phyloP scores from a whole-genome alignment of 2,888 invertebrate genomes.

The Lasioglossum villosulum region DNA sequence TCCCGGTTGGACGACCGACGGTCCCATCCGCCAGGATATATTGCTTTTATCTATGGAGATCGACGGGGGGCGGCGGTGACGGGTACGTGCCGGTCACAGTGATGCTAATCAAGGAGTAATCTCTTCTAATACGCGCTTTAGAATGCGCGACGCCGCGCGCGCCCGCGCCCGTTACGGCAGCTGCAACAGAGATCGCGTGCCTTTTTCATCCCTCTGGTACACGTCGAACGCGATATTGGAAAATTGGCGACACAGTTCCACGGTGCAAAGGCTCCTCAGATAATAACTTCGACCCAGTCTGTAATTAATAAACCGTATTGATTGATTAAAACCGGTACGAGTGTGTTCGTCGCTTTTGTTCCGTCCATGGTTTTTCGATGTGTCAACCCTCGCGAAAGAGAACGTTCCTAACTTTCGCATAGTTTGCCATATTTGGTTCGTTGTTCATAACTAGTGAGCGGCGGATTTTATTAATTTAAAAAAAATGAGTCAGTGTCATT shows the following conservation, averaged over 20 bases:
- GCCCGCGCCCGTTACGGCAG: conserved; percentile 35
- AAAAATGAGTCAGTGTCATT: too few relatives aligned
- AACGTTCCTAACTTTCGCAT: neutral
- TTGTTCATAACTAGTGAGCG: too few relatives aligned
- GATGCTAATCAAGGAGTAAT: conserved; percentile 70
- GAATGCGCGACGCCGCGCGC: conserved; percentile 73
- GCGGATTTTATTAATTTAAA: too few relatives aligned
- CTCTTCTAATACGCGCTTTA: conserved; percentile 77
- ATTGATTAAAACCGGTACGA: neutral
- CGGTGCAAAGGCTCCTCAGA: neutral
- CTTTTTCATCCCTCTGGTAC: conserved; percentile 12
- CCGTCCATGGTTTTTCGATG: neutral
- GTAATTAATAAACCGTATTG: conserved; percentile 5
- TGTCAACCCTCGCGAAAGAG: neutral
- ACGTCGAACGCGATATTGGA: conserved; percentile 11
- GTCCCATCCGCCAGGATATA: neutral
- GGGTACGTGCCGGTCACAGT: conserved; percentile 21
- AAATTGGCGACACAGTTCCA: conserved; percentile 7
- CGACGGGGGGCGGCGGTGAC: neutral
- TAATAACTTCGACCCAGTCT: neutral
- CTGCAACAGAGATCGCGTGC: conserved; percentile 12
- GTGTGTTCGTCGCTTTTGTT: neutral
- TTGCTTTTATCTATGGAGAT: conserved; percentile 29
- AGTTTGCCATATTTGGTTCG: neutral
- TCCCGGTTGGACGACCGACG: neutral